These are phyloP conservation scores for Copidosoma aretas DNA, from an alignment of 2,888 invertebrate species.

Conservation along the genomic window DNA sequence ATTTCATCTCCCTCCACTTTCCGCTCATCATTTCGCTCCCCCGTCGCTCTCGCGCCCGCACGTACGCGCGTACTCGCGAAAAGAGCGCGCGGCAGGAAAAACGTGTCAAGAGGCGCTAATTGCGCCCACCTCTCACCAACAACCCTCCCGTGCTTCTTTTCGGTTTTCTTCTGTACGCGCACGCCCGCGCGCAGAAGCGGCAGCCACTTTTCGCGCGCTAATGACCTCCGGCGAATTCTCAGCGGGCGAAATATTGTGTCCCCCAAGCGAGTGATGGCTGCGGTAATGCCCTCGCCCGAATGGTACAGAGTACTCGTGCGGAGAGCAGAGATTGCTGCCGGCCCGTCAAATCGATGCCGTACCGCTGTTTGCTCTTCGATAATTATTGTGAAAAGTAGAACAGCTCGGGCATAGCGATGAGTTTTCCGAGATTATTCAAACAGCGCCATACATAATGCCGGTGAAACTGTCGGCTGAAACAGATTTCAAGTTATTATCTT, in stretches of 20 bases:
- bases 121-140: conserved; percentile 8
- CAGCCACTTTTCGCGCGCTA: conserved; percentile 20
- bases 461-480: too few species aligned
- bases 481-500: too few species aligned
- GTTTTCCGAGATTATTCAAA: too few species aligned
- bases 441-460: too few species aligned
- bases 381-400: too few species aligned
- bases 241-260: not conserved
- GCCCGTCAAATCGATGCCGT: too few species aligned
- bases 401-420: too few species aligned
- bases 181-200: too few species aligned
- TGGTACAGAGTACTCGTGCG: not conserved
- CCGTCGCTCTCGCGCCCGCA: not conserved
- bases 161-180: not conserved
- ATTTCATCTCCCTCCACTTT: not conserved
- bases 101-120: conserved; percentile 29
- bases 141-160: not conserved
- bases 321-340: too few species aligned
- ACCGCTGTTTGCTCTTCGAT: too few species aligned
- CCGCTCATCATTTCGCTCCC: not conserved
- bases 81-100: conserved; percentile 12
- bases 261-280: not conserved
- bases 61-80: not conserved
- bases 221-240: conserved; percentile 11
- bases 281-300: not conserved